Evolutionary conservation across 2,888 invertebrate species (phyloP).

Genomic region (Rhyacophila evoluta): DNA sequence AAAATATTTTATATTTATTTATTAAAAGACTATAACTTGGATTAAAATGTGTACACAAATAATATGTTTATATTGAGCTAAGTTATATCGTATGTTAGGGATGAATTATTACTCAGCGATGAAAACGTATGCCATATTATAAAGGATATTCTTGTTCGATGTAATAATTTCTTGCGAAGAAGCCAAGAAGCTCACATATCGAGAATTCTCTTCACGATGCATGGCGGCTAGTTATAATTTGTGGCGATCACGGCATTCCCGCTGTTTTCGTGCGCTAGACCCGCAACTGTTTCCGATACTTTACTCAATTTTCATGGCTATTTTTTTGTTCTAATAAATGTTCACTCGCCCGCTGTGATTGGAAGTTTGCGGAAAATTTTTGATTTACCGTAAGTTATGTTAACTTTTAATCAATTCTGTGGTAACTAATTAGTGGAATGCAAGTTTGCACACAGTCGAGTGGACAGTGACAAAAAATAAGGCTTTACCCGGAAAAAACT

Average conservation of each 20-base stretch:
- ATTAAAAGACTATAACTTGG: too few species aligned
- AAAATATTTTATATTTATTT: too few species aligned
- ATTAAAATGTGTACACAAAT: too few species aligned
- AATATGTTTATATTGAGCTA: too few species aligned
- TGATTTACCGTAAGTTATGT: not conserved
- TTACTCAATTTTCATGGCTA: not conserved
- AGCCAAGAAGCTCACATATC: not conserved
- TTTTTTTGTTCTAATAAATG: constrained; percentile 11
- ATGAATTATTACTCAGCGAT: too few species aligned
- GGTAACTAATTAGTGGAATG: not conserved
- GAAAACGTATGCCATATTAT: too few species aligned
- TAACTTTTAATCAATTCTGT: not conserved
- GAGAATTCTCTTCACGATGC: not conserved
- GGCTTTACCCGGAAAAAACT: too few species aligned
- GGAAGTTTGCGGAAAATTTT: not conserved
- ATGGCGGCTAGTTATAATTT: not conserved
- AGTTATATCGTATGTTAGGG: too few species aligned
- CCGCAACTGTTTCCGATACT: not conserved
- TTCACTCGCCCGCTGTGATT: not conserved
- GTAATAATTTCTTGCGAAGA: too few species aligned
- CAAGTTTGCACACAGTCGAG: too few species aligned
- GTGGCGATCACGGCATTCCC: constrained; percentile 5
- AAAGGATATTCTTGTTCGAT: too few species aligned
- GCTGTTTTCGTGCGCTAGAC: not conserved
- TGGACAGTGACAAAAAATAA: too few species aligned